Evolutionary conservation across 2,888 invertebrate genomes (phyloP).

Genomic region (Melieria crassipennis): DNA sequence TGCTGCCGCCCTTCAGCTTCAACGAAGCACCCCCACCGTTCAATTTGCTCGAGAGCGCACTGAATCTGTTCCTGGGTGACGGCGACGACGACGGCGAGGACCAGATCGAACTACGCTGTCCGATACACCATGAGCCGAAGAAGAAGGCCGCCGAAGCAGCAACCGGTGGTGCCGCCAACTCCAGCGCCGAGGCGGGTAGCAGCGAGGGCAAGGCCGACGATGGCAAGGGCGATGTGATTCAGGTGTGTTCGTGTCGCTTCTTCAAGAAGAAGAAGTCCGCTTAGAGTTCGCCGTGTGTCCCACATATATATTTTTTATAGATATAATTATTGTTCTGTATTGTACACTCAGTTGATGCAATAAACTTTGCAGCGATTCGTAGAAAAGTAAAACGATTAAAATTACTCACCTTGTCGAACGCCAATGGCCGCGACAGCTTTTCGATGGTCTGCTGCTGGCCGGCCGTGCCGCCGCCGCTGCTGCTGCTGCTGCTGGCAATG

Average conservation of each 20-base stretch:
- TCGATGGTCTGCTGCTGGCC: constrained; percentile 59
- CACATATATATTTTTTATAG: no score
- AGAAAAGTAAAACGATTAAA: no score
- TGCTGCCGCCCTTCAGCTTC: constrained; percentile 3
- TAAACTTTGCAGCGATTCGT: neutral
- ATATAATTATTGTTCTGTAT: no score
- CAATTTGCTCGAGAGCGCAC: constrained; percentile 31
- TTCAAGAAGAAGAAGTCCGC: constrained; percentile 41
- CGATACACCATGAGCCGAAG: constrained; percentile 38
- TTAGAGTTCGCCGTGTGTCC: neutral
- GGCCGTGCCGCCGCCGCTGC: constrained; percentile 36
- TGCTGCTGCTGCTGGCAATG: constrained; percentile 41
- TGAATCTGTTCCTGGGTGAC: constrained; percentile 26
- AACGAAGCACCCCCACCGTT: constrained; percentile 24
- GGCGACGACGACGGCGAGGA: constrained; percentile 23
- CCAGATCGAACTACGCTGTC: constrained; percentile 40
- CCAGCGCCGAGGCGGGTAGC: neutral
- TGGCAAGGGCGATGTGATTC: constrained; percentile 31
- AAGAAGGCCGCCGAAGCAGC: constrained; percentile 8
- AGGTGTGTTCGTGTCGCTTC: constrained; percentile 45
- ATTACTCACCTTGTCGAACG: constrained; percentile 76
- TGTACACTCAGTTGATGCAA: neutral
- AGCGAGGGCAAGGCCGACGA: constrained; percentile 8
- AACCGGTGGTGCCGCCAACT: neutral
- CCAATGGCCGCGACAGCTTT: constrained; percentile 71